Evolutionary conservation across 2,113 vertebrate genomes (phyloP).

Genomic region (Tachysurus fulvidraco): DNA sequence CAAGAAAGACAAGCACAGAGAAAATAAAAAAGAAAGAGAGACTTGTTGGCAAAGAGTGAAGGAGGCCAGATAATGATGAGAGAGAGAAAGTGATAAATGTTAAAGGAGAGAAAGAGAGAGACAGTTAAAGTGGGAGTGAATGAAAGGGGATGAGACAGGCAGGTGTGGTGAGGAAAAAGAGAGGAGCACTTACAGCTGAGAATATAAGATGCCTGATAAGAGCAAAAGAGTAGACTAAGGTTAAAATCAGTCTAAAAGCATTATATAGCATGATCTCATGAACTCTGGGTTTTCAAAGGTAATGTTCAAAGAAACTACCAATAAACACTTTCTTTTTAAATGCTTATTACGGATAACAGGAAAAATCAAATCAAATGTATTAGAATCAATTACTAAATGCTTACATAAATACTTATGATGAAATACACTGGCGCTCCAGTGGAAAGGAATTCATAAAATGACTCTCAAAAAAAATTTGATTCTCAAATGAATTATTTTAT

Average conservation of each 20-base stretch:
- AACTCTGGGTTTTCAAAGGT: neutral
- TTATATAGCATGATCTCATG: neutral
- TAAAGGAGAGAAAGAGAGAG: conserved; percentile 29
- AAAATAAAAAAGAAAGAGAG: conserved; percentile 70
- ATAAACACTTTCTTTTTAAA: neutral
- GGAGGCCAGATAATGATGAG: conserved; percentile 32
- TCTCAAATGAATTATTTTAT: too few species aligned
- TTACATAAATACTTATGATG: too few species aligned
- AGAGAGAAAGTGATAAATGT: conserved; percentile 17
- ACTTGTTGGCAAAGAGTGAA: conserved; percentile 64
- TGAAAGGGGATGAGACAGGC: conserved; percentile 6
- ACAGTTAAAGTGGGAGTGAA: conserved; percentile 5
- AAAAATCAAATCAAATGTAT: neutral
- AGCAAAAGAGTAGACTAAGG: neutral
- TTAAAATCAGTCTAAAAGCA: neutral
- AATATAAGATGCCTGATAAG: neutral
- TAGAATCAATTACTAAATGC: neutral
- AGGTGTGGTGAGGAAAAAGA: conserved; percentile 31
- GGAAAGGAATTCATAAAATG: too few species aligned
- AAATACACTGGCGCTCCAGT: too few species aligned
- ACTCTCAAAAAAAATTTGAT: too few species aligned
- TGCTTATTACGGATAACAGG: neutral
- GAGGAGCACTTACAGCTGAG: neutral
- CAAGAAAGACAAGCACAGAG: conserved; percentile 64
- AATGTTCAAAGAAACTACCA: neutral